Percentiles rank a stretch among this genome's conserved stretches.
These are phyloP conservation scores for Oxystoma pomonae DNA, from an alignment of 2,888 invertebrate species.

Conservation along the genomic window DNA sequence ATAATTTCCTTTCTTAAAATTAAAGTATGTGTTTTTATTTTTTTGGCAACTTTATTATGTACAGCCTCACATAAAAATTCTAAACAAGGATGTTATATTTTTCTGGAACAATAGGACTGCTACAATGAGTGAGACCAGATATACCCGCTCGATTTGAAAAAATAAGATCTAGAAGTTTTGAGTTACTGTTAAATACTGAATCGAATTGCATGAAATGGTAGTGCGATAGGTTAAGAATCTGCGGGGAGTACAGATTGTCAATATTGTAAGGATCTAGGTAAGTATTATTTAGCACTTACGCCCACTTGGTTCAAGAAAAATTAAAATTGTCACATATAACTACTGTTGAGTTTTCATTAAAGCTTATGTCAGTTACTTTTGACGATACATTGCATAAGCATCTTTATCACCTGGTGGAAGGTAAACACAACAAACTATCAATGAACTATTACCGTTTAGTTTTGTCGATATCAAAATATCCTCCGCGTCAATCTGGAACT, in stretches of 20 bases:
- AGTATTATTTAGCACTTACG: neutral
- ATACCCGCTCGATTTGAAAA: neutral
- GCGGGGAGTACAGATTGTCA: neutral
- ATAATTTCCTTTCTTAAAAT: no score
- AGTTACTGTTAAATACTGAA: neutral
- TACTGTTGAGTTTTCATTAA: neutral
- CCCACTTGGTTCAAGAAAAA: neutral
- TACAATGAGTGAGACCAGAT: neutral
- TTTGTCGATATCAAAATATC: conserved; percentile 4
- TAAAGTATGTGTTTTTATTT: no score
- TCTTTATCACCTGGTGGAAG: conserved; percentile 7
- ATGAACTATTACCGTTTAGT: neutral
- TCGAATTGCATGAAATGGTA: neutral
- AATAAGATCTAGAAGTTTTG: neutral
- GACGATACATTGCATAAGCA: neutral
- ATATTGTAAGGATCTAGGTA: neutral
- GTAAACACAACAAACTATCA: conserved; percentile 7
- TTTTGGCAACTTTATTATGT: no score
- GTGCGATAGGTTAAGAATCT: neutral
- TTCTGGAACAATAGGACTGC: no score
- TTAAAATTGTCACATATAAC: neutral
- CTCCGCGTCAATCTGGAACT: conserved; percentile 9
- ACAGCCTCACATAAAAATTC: no score
- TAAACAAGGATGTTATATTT: no score
- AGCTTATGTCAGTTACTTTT: neutral